A percentile compares a stretch with the other conserved stretches of the same genome.
Conservation (phyloP, 2,888 invertebrate genomes). For the Pheosia tremula region DNA sequence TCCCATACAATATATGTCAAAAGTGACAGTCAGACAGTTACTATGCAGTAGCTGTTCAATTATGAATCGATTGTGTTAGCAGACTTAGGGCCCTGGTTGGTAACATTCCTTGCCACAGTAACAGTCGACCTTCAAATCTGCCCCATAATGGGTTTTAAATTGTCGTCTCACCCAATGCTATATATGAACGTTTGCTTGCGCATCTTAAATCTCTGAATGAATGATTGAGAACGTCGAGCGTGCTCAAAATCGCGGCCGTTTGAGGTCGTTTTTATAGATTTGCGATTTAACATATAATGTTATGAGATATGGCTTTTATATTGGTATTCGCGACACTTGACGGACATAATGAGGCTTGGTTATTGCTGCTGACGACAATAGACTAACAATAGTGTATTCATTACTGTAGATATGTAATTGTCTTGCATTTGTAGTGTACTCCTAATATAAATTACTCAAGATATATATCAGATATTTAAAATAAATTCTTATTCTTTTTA, state of each 20-base stretch:
- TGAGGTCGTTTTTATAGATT: not conserved
- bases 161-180: slow-evolving; percentile 53
- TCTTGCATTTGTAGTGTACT: too few species aligned
- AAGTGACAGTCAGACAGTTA: too few species aligned
- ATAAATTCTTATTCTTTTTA: too few species aligned
- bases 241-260: not conserved
- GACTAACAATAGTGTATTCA: not conserved
- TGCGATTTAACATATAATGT: not conserved
- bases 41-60: too few species aligned
- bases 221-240: not conserved
- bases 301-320: not conserved
- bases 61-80: slow-evolving; percentile 7
- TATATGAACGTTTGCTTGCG: slow-evolving; percentile 49
- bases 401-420: not conserved
- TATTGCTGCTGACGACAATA: not conserved
- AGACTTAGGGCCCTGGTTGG: not conserved
- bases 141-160: slow-evolving; percentile 70
- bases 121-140: slow-evolving; percentile 47
- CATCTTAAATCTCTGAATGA: slow-evolving; percentile 20
- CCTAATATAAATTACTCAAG: too few species aligned
- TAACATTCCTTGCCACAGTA: slow-evolving; percentile 17
- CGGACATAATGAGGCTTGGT: not conserved
- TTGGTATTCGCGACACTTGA: not conserved
- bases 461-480: too few species aligned
- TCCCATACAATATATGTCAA: too few species aligned